Evolutionary conservation across 1,140 invertebrate genomes (phyloP), one percentile per base, ranked within the genome.

Genomic region (Ceratosolen fusciceps): DNA sequence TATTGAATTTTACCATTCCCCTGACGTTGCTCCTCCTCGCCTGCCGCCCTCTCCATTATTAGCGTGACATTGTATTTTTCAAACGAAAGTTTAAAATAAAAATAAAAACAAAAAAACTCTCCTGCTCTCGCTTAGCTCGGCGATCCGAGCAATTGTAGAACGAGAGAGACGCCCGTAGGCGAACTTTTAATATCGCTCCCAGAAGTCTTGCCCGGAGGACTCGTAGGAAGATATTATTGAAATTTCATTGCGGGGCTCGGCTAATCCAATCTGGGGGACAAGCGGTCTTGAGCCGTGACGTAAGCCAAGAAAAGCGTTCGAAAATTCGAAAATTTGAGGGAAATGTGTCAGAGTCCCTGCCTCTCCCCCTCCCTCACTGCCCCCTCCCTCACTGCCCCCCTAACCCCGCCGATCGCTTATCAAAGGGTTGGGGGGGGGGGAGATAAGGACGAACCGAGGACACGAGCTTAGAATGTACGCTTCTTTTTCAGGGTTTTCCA

Each of bases 401-500:
- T 1, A 43, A 5, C 1, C n/a, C 9, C 19, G 29, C 7, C 12
- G 4, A 2, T 26, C 16, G n/a, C n/a, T n/a, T n/a, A n/a, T n/a
- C n/a, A n/a, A n/a, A n/a, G n/a, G n/a, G n/a, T n/a, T n/a, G n/a
- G n/a, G n/a, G n/a, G n/a, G n/a, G n/a, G n/a, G n/a, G n/a, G n/a
- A 62, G 34, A 34, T 7, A 62, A 62, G 29, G 16, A 26, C 19
- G 29, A 68, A 47, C 26, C 3, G n/a, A 39, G 14, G 1, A 65
- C 31, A 65, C 37, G 37, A 65, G 8, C 37, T 65, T 65, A 14
- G 31, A 65, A 65, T 65, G n/a, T 31, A 37, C 31, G n/a, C n/a
- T n/a, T n/a, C n/a, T n/a, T 60, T 65, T 65, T 65, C 16, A 34
- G 31, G 60, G n/a, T n/a, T 31, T n/a, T n/a, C n/a, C n/a, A 65